A percentile compares a stretch with the other conserved stretches of the same genome.
phyloP scores from a whole-genome alignment of 2,113 vertebrate species.

The Melanostigma gelatinosum region DNA sequence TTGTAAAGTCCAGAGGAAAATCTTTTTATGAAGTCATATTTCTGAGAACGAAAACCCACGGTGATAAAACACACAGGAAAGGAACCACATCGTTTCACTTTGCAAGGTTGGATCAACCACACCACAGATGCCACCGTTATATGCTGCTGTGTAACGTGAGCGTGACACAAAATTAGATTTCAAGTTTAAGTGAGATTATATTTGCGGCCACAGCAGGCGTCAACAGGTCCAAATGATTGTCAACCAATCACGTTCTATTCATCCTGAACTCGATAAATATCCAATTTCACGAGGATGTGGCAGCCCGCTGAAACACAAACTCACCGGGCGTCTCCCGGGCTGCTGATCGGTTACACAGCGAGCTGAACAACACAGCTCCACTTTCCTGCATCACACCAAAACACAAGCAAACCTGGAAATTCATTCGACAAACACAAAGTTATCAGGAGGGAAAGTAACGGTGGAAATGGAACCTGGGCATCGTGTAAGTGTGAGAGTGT shows the following conservation, averaged over 20 bases:
- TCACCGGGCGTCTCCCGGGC: not conserved
- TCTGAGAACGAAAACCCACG: too few relatives aligned
- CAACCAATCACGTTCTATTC: not conserved
- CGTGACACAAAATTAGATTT: not conserved
- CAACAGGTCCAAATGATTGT: not conserved
- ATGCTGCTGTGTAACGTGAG: too few relatives aligned
- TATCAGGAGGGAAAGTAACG: not conserved
- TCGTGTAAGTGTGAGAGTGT: not conserved
- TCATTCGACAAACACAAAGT: not conserved
- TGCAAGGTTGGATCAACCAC: too few relatives aligned
- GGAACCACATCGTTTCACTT: too few relatives aligned
- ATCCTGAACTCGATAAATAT: conserved; percentile 17
- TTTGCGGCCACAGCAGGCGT: not conserved
- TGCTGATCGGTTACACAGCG: not conserved
- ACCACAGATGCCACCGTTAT: too few relatives aligned
- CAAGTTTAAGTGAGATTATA: not conserved
- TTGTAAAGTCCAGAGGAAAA: too few relatives aligned
- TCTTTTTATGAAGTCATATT: too few relatives aligned
- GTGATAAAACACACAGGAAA: too few relatives aligned
- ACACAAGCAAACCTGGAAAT: conserved; percentile 6
- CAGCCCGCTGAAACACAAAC: conserved; percentile 5
- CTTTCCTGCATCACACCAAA: conserved; percentile 1
- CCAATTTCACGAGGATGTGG: not conserved
- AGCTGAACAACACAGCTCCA: not conserved
- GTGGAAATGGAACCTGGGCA: not conserved